Conservation (phyloP, 2,797 vertebrate species). For the Urocyon cinereoargenteus region DNA sequence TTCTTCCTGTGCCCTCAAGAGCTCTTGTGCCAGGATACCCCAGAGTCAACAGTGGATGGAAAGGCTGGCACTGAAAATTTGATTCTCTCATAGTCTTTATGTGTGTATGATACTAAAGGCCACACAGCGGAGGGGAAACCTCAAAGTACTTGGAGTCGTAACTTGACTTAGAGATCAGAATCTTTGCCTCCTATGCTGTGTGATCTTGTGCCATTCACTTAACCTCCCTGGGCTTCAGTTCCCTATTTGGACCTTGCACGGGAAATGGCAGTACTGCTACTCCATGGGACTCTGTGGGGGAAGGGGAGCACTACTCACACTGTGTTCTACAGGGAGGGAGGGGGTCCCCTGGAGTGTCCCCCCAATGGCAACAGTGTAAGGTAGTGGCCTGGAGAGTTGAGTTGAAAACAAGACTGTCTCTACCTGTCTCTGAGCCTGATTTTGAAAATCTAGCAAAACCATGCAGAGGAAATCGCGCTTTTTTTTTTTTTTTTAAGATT, state of each 20-base stretch:
- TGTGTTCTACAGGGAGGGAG: background rate
- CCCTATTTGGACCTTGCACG: background rate
- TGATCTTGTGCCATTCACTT: background rate
- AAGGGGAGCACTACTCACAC: background rate
- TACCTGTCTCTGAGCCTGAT: background rate
- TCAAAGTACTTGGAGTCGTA: background rate
- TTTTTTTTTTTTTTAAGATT: background rate
- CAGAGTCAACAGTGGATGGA: background rate
- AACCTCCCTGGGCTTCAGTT: background rate
- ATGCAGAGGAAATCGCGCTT: background rate
- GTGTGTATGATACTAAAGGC: background rate
- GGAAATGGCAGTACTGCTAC: background rate
- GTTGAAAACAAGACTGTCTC: background rate
- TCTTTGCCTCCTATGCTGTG: background rate
- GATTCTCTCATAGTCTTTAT: background rate
- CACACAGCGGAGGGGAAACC: background rate
- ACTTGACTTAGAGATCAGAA: background rate
- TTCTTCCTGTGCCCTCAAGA: background rate
- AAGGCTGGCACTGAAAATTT: background rate
- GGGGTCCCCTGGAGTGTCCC: accelerated
- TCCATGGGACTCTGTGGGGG: background rate
- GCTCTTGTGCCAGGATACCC: background rate
- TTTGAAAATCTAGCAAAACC: slow-evolving; percentile 6
- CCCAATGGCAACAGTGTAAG: background rate
- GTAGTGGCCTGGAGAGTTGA: background rate